Evolutionary conservation across 2,797 vertebrate genomes (phyloP).

Genomic region (Anas georgica): DNA sequence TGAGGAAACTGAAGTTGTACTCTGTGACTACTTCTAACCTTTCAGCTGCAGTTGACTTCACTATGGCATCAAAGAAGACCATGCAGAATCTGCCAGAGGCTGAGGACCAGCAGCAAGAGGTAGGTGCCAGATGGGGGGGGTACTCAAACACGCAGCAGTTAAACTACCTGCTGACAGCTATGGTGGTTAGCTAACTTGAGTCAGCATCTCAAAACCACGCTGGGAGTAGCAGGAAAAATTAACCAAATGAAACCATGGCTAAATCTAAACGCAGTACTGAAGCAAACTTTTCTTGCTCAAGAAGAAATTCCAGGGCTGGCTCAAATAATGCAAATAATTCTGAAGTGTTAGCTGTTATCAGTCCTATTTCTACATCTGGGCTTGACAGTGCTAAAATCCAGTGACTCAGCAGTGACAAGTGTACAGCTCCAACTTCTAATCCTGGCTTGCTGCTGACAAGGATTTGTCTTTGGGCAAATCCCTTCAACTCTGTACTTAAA

Average conservation of each 20-base stretch:
- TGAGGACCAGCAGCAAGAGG: constrained; percentile 51
- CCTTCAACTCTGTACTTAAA: not conserved
- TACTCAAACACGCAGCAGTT: not conserved
- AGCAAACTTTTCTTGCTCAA: not conserved
- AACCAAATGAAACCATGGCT: not conserved
- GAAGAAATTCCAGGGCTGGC: not conserved
- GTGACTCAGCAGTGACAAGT: not conserved
- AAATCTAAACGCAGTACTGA: not conserved
- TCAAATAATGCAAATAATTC: not conserved
- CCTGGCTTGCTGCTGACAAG: not conserved
- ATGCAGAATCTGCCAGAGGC: not conserved
- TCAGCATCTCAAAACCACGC: not conserved
- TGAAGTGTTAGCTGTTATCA: not conserved
- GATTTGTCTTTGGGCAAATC: not conserved
- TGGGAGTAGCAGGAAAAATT: not conserved
- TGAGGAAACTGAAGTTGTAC: not conserved
- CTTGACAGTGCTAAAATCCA: not conserved
- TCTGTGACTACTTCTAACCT: not conserved
- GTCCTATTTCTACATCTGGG: not conserved
- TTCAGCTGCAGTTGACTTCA: constrained; percentile 29
- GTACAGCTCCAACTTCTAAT: not conserved
- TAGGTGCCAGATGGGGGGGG: not conserved
- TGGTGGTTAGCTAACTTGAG: not conserved
- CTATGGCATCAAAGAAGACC: constrained; percentile 42
- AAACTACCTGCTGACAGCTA: not conserved